These are phyloP conservation scores for Artibeus lituratus DNA, from an alignment of 2,797 vertebrate species.

Conservation along the genomic window DNA sequence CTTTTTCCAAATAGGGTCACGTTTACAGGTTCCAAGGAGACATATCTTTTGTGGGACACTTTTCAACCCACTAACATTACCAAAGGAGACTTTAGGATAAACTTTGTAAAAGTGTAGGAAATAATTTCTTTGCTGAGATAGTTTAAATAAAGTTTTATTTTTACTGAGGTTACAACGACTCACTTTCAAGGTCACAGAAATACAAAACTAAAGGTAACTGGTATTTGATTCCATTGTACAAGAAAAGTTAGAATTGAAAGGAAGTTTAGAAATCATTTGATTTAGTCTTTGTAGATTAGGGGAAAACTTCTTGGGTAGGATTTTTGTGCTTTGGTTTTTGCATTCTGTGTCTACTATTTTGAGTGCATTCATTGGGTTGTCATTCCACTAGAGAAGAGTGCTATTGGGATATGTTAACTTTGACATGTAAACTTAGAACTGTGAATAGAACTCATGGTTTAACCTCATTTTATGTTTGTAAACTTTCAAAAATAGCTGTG, in stretches of 20 bases:
- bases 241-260: neutral
- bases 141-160: constrained; percentile 24
- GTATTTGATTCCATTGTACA: neutral
- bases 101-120: neutral
- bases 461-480: constrained; percentile 2
- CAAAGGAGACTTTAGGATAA: neutral
- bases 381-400: neutral
- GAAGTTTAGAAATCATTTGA: neutral
- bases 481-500: neutral
- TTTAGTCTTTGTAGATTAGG: neutral
- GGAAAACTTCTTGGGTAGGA: neutral
- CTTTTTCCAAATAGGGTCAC: neutral
- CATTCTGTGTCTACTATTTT: neutral
- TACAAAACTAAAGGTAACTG: neutral
- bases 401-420: neutral
- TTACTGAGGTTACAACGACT: neutral
- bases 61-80: constrained; percentile 1
- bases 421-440: neutral
- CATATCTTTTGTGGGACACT: neutral
- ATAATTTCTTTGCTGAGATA: neutral
- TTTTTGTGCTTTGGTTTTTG: neutral
- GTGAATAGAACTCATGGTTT: constrained; percentile 18
- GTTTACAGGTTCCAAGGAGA: neutral
- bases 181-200: neutral
- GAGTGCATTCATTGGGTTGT: neutral